Evolutionary conservation across 2,888 invertebrate genomes (phyloP).

Genomic region (Acronicta leporina): DNA sequence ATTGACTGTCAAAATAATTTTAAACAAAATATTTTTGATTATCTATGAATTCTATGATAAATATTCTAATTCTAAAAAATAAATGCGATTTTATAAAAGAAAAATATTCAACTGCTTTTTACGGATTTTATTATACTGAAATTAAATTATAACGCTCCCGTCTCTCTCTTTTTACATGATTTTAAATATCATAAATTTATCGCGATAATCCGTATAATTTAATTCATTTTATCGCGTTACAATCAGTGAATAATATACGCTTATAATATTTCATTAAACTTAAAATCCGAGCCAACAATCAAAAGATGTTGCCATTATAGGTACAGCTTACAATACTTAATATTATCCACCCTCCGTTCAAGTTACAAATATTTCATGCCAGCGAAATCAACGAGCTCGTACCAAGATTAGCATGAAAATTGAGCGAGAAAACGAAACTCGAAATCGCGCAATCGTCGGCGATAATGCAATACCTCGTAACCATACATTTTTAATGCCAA

Average conservation of each 20-base stretch:
- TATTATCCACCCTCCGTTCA: constrained; percentile 23
- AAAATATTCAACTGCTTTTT: no score
- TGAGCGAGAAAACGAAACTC: constrained; percentile 73
- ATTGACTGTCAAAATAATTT: no score
- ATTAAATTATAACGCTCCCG: no score
- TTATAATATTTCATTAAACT: neutral
- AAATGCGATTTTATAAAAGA: no score
- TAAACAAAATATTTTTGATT: no score
- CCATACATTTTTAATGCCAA: constrained; percentile 44
- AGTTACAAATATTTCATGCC: constrained; percentile 81
- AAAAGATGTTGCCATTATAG: constrained; percentile 3
- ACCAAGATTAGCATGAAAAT: constrained; percentile 83
- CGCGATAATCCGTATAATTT: neutral
- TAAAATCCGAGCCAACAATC: neutral
- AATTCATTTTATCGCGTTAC: neutral
- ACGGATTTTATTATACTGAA: no score
- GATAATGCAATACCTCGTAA: constrained; percentile 49
- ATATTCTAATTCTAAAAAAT: no score
- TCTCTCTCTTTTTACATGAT: no score
- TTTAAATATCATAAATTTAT: no score
- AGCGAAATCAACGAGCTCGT: constrained; percentile 77
- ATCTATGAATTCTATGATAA: no score
- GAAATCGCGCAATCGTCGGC: constrained; percentile 62
- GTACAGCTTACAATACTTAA: constrained; percentile 18
- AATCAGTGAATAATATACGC: no score